A percentile compares a stretch with the other conserved stretches of the same genome.
Evolutionary conservation across 2,888 invertebrate species (phyloP).

Genomic region (Agrenia bidenticulata): DNA sequence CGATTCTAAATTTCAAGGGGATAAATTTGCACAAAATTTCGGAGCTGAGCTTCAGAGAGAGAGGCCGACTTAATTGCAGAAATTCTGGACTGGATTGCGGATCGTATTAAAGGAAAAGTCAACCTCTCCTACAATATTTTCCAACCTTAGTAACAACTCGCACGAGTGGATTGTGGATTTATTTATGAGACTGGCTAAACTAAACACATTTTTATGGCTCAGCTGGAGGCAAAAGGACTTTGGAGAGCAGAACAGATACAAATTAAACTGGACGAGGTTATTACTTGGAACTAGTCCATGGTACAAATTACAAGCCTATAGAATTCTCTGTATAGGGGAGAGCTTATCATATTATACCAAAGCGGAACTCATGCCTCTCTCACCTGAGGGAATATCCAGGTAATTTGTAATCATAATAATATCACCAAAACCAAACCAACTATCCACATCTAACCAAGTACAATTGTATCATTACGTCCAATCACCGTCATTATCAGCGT

Average conservation of each 20-base stretch:
- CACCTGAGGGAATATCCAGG: neutral
- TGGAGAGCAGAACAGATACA: neutral
- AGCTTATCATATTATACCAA: neutral
- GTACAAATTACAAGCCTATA: too few relatives aligned
- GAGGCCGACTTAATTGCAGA: too few relatives aligned
- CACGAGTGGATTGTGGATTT: neutral
- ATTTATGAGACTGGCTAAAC: conserved; percentile 6
- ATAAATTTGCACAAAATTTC: too few relatives aligned
- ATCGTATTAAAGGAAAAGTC: too few relatives aligned
- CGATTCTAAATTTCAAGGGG: too few relatives aligned
- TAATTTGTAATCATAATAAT: too few relatives aligned
- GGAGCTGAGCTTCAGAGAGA: too few relatives aligned
- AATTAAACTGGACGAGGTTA: neutral
- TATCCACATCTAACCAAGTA: neutral
- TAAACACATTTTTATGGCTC: conserved; percentile 10
- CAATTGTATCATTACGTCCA: conserved; percentile 9
- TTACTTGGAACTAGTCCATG: too few relatives aligned
- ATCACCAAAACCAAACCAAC: too few relatives aligned
- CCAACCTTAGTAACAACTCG: neutral
- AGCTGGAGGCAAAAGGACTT: conserved; percentile 11
- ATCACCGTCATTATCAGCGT: conserved; percentile 11
- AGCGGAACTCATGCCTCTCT: neutral
- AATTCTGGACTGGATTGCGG: too few relatives aligned
- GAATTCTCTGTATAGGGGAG: too few relatives aligned
- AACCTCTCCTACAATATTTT: too few relatives aligned